Evolutionary conservation across 1,140 invertebrate genomes (phyloP), one percentile per base, ranked within the genome.

Genomic region (Danaus plexippus): DNA sequence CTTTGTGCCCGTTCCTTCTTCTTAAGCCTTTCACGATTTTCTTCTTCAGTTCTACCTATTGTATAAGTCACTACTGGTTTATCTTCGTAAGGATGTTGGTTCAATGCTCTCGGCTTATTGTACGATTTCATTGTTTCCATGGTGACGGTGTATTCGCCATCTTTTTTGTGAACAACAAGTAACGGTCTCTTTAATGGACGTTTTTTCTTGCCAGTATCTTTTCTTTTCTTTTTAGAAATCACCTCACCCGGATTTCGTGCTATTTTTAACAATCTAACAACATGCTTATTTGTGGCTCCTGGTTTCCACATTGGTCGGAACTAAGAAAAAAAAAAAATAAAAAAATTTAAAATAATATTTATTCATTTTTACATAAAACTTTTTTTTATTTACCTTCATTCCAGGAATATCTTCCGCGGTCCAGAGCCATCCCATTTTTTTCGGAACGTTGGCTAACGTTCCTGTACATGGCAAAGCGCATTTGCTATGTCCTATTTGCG

Each of bases 91-190:
- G 84, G 84, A 49, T 72, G 60, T 65, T 87, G 79, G 54, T 83
- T 81, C 11, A 79, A 41, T 56, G 74, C 66, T 63, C 81, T 67
- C 7, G 73, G 76, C 62, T 76, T 84, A 6, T 54, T 5, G 60
- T 72, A 84, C 18, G 57, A 59, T 69, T 84, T 87, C 80, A 87
- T 82, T 4, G 79, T 84, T 63, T 87, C 84, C 81, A 87, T 84
- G 22, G 80, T 84, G 18, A 87, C 69, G 7, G 70, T 80, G 51
- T 66, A 85, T 69, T 85, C 80, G 8, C 84, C 81, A 52, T 80
- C 71, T 53, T 74, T 81, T 60, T 85, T 87, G 22, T 75, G 73
- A 49, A 87, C 78, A 42, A 75, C 62, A 10, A 87, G 56, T 47
- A 87, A 57, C 32, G 84, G 84, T 10, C 82, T 64, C 53, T 84